phyloP scores from a whole-genome alignment of 2,113 vertebrate genomes.

The Pluvianellus socialis region DNA sequence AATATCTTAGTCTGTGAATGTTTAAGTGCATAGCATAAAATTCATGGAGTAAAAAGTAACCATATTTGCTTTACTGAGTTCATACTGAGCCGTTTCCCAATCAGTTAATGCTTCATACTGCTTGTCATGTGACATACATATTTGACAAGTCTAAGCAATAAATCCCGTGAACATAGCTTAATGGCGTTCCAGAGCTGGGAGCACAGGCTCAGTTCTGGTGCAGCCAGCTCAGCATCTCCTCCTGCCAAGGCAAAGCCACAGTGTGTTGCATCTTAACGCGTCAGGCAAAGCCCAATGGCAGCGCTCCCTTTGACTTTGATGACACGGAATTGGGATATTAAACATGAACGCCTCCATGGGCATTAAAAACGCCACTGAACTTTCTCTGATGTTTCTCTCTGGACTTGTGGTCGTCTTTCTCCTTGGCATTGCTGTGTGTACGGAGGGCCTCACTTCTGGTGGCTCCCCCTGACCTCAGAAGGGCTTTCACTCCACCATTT shows the following conservation, averaged over 20 bases:
- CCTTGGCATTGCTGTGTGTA: neutral
- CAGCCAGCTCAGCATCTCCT: neutral
- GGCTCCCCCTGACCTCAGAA: neutral
- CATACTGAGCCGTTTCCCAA: neutral
- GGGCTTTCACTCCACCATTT: neutral
- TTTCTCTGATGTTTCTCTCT: neutral
- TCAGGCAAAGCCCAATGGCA: neutral
- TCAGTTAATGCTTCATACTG: neutral
- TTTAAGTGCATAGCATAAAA: neutral
- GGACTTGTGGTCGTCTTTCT: neutral
- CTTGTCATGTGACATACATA: neutral
- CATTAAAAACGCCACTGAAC: neutral
- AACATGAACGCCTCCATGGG: neutral
- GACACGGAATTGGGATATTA: neutral
- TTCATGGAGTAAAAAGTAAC: slow-evolving; percentile 4
- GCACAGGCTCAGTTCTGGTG: neutral
- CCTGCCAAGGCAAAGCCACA: neutral
- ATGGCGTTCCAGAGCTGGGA: neutral
- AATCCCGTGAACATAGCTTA: neutral
- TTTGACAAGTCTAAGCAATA: neutral
- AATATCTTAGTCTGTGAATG: neutral
- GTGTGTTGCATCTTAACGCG: neutral
- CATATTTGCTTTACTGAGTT: neutral
- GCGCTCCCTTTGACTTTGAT: neutral
- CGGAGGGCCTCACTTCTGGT: fast-evolving